Base-by-base conservation (phyloP, 2,113 vertebrate species). In the Tupaia tana region DNA sequence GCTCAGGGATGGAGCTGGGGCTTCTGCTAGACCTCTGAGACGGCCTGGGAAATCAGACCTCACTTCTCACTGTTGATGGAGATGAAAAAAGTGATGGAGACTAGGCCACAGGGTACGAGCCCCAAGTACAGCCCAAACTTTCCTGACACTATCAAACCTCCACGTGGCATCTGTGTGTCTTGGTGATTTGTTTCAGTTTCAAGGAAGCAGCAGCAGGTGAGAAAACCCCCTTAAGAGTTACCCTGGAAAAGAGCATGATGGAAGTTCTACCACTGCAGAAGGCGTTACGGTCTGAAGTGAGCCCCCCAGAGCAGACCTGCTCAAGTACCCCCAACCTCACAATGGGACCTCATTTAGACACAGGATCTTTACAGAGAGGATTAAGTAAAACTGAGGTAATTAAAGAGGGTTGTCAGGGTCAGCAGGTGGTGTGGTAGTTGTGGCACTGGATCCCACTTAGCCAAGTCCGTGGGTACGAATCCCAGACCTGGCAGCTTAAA, bases 41-140 rank as follows among this genome's bases (percentile, higher is more conserved):
- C 1, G 20, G 75, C 3, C 19, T 11, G 5, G 34, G 54, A 16
- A 52, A 7, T 25, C 31, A 1, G 5, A 25, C 80, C 58, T 31
- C 56, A 58, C 2, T 56, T 25, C 27, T 58, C 43, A 19, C 12
- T 31, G 2, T 1, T 9, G 18, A 27, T 11, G 31, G 52, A 24
- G 31, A 16, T 16, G 25, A 58, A n/a, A 63, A 29, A 0, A 1
- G 58, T 0, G 4, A 3, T 4, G 54, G 16, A 52, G 61, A 25
- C 16, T 0, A 0, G 20, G 43, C 73, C 13, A 2, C 7, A 7
- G 52, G 20, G 7, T 10, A 16, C 5, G 1, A 24, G 34, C 8
- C 56, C 67, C 19, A 86, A 61, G 43, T 27, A 29, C 6, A 63
- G 54, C 22, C 56, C 63, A 25, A 4, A 61, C 24, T 22, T 31